Evolutionary conservation across 1,140 invertebrate genomes (phyloP).

Genomic region (Trypoxylus dichotomus): DNA sequence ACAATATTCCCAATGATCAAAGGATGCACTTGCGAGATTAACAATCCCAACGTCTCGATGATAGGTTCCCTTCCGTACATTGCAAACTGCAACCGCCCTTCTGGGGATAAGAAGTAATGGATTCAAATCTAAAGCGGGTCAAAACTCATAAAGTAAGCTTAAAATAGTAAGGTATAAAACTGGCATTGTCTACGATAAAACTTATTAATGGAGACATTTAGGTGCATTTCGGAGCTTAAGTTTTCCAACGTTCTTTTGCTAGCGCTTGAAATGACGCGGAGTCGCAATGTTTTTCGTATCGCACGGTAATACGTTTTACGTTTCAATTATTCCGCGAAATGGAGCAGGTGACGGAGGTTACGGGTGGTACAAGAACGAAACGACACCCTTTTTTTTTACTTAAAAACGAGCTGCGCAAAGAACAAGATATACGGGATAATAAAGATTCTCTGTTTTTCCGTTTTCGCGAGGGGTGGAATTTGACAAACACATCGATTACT

Average conservation of each 20-base stretch:
- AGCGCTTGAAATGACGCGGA: background rate
- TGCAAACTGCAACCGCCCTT: too few species aligned
- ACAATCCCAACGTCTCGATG: background rate
- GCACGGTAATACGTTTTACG: background rate
- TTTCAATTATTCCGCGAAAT: background rate
- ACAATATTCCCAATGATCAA: background rate
- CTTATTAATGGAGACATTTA: conserved; percentile 24
- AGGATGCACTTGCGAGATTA: background rate
- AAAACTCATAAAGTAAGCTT: conserved; percentile 20
- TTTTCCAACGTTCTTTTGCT: background rate
- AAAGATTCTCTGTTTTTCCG: too few species aligned
- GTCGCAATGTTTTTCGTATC: background rate
- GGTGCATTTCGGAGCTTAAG: conserved; percentile 3
- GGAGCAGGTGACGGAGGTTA: too few species aligned
- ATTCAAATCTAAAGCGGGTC: conserved; percentile 4
- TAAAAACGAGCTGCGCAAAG: too few species aligned
- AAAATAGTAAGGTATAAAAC: background rate
- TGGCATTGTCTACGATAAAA: conserved; percentile 13
- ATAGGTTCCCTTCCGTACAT: background rate
- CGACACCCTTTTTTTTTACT: too few species aligned
- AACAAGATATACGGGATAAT: too few species aligned
- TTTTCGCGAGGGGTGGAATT: too few species aligned
- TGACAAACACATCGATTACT: too few species aligned
- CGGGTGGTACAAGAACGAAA: too few species aligned
- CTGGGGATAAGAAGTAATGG: background rate